phyloP scores from a whole-genome alignment of 2,888 invertebrate species.

The Embidobia sp. region DNA sequence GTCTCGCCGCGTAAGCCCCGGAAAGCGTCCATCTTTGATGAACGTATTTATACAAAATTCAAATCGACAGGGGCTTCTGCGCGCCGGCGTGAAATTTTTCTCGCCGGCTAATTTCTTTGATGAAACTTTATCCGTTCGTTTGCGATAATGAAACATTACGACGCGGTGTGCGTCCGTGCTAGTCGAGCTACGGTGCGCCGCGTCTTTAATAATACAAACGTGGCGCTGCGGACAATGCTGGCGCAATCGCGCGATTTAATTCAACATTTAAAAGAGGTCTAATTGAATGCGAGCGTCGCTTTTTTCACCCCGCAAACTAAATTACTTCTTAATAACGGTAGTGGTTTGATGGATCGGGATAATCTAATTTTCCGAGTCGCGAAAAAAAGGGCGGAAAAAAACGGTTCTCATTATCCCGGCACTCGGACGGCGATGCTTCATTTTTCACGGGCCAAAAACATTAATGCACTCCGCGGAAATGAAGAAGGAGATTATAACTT shows the following conservation, averaged over 20 bases:
- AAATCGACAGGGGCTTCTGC: slow-evolving; percentile 2
- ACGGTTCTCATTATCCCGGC: slow-evolving; percentile 27
- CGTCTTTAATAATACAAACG: slow-evolving; percentile 31
- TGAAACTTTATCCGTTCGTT: slow-evolving; percentile 45
- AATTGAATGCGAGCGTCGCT: slow-evolving; percentile 38
- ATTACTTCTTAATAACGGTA: slow-evolving; percentile 42
- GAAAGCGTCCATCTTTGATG: slow-evolving; percentile 3
- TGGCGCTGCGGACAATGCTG: slow-evolving; percentile 15
- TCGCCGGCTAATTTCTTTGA: slow-evolving; percentile 32
- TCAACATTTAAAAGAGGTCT: slow-evolving; percentile 41
- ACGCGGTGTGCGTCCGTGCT: slow-evolving; percentile 10
- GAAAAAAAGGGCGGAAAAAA: slow-evolving; percentile 16
- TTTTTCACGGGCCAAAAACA: slow-evolving; percentile 42
- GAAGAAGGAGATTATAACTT: slow-evolving; percentile 27
- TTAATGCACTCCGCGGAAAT: slow-evolving; percentile 25
- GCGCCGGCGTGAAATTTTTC: slow-evolving; percentile 6
- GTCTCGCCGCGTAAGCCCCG: no score
- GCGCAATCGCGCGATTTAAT: slow-evolving; percentile 47
- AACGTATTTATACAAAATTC: slow-evolving; percentile 17
- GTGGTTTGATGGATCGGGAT: slow-evolving; percentile 39
- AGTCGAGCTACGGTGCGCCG: slow-evolving; percentile 1
- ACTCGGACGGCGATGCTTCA: slow-evolving; percentile 22
- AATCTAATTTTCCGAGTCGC: slow-evolving; percentile 35
- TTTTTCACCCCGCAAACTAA: slow-evolving; percentile 35
- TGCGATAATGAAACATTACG: slow-evolving; percentile 47